Percentiles rank a stretch among this genome's conserved stretches.
phyloP scores from a whole-genome alignment of 2,888 invertebrate genomes.

The Rhabditoides inermis region DNA sequence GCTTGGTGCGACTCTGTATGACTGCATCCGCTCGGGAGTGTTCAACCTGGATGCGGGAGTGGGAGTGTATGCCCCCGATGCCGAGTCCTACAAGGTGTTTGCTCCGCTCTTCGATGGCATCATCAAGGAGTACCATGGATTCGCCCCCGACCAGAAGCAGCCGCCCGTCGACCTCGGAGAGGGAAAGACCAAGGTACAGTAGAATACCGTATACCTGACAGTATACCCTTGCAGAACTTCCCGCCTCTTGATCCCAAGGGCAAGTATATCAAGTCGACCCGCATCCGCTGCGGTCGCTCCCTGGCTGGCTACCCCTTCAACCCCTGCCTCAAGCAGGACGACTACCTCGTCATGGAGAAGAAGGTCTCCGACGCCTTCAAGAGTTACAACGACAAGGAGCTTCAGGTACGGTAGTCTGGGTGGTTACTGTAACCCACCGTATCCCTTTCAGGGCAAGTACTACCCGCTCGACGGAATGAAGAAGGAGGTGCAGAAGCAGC shows the following conservation, averaged over 20 bases:
- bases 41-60: conserved; percentile 90
- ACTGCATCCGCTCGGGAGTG: too few species aligned
- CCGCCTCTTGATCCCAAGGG: conserved; percentile 79
- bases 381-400: conserved; percentile 63
- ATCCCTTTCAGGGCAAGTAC: conserved; percentile 73
- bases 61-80: conserved; percentile 93
- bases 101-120: conserved; percentile 81
- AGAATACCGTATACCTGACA: too few species aligned
- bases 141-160: conserved; percentile 76
- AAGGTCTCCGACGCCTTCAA: conserved; percentile 48
- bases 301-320: conserved; percentile 46
- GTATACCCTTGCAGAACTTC: conserved; percentile 59
- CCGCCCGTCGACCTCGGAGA: conserved; percentile 81
- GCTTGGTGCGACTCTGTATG: too few species aligned
- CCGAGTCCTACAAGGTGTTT: conserved; percentile 72
- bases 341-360: conserved; percentile 39
- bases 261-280: conserved; percentile 83
- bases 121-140: conserved; percentile 85
- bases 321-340: conserved; percentile 35
- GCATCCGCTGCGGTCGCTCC: conserved; percentile 64
- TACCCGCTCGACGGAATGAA: conserved; percentile 77
- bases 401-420: too few species aligned
- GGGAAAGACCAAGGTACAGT: conserved; percentile 62
- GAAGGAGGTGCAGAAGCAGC: too few species aligned
- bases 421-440: too few species aligned